Percentiles rank a stretch among this genome's conserved stretches.
phyloP scores from a whole-genome alignment of 2,113 vertebrate species.

The Mobula birostris region DNA sequence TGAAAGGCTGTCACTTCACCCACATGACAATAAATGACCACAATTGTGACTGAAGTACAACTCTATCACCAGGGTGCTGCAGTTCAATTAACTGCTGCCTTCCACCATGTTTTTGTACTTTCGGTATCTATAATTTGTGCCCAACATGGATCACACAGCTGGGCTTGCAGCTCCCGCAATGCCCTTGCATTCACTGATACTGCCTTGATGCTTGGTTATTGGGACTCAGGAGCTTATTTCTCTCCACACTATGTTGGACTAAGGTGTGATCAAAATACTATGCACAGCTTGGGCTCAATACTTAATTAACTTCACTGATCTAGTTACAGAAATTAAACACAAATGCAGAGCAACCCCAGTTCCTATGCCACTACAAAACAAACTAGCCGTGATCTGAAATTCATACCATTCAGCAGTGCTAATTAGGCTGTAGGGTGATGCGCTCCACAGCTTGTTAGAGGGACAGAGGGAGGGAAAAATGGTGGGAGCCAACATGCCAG shows the following conservation, averaged over 20 bases:
- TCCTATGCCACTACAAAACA: background rate
- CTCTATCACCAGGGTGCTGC: background rate
- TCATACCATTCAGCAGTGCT: no score
- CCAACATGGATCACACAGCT: background rate
- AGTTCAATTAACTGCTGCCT: background rate
- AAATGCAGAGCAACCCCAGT: background rate
- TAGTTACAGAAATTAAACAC: background rate
- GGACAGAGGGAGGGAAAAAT: no score
- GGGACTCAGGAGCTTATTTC: background rate
- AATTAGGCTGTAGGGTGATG: no score
- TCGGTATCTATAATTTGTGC: background rate
- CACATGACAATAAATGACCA: background rate
- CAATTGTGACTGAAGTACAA: background rate
- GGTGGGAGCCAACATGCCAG: background rate
- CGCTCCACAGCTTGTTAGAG: no score
- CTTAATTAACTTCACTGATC: background rate
- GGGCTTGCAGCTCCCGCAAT: no score
- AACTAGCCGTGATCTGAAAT: background rate
- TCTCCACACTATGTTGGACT: background rate
- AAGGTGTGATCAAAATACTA: background rate
- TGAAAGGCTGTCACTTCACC: background rate
- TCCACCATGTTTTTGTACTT: background rate
- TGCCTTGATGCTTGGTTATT: background rate
- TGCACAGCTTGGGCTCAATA: background rate
- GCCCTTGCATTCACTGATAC: background rate